A percentile compares a stretch with the other conserved stretches of the same genome.
phyloP scores from a whole-genome alignment of 2,113 vertebrate genomes.

The Dermatemys mawii region DNA sequence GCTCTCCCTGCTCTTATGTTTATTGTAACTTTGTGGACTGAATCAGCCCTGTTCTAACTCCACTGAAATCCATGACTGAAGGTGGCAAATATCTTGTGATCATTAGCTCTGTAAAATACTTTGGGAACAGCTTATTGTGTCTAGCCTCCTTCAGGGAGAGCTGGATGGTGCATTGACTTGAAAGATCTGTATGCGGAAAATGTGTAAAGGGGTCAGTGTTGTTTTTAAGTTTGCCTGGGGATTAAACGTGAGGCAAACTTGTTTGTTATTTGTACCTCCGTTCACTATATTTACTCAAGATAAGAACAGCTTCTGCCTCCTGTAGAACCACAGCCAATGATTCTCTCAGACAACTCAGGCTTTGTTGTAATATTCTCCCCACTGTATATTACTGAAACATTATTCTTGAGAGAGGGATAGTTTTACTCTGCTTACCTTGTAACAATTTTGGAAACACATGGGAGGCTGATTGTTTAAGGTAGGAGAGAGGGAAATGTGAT shows the following conservation, averaged over 20 bases:
- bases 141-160: not conserved
- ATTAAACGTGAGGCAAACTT: not conserved
- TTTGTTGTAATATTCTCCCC: not conserved
- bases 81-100: not conserved
- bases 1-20: not conserved
- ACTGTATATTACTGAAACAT: not conserved
- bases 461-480: not conserved
- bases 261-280: constrained; percentile 42
- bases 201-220: not conserved
- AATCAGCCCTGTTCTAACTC: no score
- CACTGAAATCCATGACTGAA: no score
- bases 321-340: not conserved
- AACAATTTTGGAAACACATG: not conserved
- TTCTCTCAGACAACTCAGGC: not conserved
- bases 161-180: not conserved
- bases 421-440: not conserved
- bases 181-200: not conserved
- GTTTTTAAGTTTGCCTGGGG: constrained; percentile 20
- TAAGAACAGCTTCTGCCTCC: constrained; percentile 22
- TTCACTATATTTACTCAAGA: not conserved
- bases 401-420: not conserved
- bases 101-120: not conserved
- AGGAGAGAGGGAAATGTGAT: not conserved
- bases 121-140: not conserved
- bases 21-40: not conserved